A percentile compares a stretch with the other conserved stretches of the same genome.
Conservation (phyloP, 2,113 vertebrate genomes). For the Junco hyemalis region DNA sequence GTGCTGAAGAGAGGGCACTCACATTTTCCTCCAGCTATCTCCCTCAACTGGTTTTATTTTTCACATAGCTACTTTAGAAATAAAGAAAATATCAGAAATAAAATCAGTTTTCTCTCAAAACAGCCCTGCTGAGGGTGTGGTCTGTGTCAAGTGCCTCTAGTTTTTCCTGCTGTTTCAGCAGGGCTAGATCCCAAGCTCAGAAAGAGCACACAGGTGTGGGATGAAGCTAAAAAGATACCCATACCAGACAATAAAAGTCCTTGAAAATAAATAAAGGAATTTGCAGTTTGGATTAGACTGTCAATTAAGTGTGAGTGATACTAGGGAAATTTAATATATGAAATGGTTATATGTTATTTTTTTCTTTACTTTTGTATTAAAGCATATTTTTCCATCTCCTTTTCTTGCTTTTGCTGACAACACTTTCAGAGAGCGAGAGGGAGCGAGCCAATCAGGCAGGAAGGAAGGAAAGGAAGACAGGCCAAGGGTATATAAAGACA, state of each 20-base stretch:
- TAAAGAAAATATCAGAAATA: neutral
- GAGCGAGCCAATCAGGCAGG: fast-evolving
- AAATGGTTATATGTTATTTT: neutral
- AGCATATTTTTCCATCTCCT: neutral
- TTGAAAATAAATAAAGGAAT: neutral
- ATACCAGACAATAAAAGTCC: neutral
- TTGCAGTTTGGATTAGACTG: neutral
- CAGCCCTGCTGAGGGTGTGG: neutral
- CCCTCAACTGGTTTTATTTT: neutral
- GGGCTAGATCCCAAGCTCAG: neutral
- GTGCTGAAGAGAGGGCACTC: neutral
- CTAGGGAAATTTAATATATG: neutral
- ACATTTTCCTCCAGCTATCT: neutral
- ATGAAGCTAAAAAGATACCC: neutral
- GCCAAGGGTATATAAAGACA: neutral
- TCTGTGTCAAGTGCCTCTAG: neutral
- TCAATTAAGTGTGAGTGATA: neutral
- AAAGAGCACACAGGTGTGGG: neutral
- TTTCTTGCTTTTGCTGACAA: neutral
- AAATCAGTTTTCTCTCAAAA: neutral
- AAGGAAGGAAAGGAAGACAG: neutral
- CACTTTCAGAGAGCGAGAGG: neutral
- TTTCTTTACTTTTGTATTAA: neutral
- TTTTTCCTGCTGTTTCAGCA: neutral
- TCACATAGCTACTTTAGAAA: neutral